phyloP scores from a whole-genome alignment of 2,113 vertebrate species.

The Oryctolagus cuniculus region DNA sequence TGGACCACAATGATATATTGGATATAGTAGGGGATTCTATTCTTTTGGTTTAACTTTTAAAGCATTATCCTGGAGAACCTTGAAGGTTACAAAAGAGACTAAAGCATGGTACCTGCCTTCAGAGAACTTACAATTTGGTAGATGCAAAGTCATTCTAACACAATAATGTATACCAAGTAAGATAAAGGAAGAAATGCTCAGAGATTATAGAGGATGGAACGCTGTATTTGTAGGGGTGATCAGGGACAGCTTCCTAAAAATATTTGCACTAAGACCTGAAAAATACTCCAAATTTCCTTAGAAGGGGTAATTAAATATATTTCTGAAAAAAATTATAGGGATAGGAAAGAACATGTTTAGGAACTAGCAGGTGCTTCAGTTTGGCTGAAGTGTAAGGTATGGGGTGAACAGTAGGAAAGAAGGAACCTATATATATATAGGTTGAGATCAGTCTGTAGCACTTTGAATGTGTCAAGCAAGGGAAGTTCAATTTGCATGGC shows the following conservation, averaged over 20 bases:
- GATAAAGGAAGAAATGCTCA: neutral
- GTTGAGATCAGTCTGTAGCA: neutral
- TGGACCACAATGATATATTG: neutral
- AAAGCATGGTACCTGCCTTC: constrained; percentile 29
- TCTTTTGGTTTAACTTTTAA: constrained; percentile 42
- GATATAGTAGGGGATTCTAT: neutral
- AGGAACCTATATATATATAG: neutral
- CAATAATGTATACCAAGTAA: neutral
- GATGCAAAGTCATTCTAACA: constrained; percentile 35
- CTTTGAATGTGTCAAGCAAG: neutral
- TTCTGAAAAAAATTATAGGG: neutral
- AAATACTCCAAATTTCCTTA: constrained; percentile 4
- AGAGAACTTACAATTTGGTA: neutral
- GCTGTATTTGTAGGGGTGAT: neutral
- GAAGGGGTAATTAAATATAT: neutral
- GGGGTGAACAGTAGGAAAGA: neutral
- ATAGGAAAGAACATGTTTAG: constrained; percentile 2
- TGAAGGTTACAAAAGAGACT: constrained; percentile 19
- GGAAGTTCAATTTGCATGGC: neutral
- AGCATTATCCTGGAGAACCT: neutral
- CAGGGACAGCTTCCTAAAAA: constrained; percentile 21
- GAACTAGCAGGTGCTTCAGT: neutral
- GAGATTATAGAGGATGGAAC: neutral
- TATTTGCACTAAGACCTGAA: neutral
- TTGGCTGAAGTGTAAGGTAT: neutral